Percentiles rank a stretch among this genome's conserved stretches.
phyloP scores from a whole-genome alignment of 2,113 vertebrate genomes.

The Azemiops feae region DNA sequence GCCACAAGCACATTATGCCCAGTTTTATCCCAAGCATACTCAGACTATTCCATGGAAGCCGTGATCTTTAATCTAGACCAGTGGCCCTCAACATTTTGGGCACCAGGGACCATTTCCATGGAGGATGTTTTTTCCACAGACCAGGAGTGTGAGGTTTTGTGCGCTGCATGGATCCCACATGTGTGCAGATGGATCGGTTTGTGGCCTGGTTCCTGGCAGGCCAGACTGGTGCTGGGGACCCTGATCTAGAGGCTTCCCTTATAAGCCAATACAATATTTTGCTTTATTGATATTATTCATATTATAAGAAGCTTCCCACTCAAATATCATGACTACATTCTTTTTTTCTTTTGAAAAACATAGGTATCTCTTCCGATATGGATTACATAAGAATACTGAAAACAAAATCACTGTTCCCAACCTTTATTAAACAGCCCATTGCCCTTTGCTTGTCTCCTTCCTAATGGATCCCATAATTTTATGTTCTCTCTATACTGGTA shows the following conservation, averaged over 20 bases:
- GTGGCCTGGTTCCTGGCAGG: background rate
- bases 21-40: background rate
- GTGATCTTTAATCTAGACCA: background rate
- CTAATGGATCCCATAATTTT: slow-evolving; percentile 21
- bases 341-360: background rate
- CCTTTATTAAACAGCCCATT: slow-evolving; percentile 33
- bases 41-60: background rate
- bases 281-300: background rate
- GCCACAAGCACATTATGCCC: background rate
- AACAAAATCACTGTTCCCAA: slow-evolving; percentile 16
- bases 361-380: too few relatives aligned
- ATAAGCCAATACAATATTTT: background rate
- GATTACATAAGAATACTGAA: background rate
- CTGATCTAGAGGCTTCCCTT: background rate
- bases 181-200: background rate
- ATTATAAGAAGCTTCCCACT: background rate
- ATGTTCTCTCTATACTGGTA: slow-evolving; percentile 5
- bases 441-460: slow-evolving; percentile 21
- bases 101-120: background rate
- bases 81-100: background rate
- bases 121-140: background rate
- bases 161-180: background rate
- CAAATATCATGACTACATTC: background rate
- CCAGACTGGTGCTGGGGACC: background rate
- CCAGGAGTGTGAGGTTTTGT: background rate